Base-by-base conservation (phyloP, 2,888 invertebrate genomes). In the Xylota sylvarum region DNA sequence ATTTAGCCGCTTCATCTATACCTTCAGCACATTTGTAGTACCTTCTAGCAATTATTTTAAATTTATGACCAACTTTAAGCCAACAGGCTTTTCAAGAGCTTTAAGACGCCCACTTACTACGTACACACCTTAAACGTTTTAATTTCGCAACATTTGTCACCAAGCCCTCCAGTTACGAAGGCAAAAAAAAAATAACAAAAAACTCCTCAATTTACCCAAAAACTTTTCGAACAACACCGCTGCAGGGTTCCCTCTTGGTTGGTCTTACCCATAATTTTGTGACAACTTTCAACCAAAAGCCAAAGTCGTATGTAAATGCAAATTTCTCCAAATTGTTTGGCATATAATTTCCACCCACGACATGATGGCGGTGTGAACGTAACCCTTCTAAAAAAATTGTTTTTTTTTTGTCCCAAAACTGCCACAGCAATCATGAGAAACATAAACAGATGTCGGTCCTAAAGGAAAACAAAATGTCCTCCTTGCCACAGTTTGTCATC, bases 251-350 rank as follows among this genome's bases (percentile, higher is more conserved):
- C 35, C 50, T 14, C 43, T 7, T 27, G 79, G 65, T 7, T 27
- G 79, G 65, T 52, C 64, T 9, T 14, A 60, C 58, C 73, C 84
- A 79, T 84, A 84, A 84, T 74, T 79, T 52, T n/a, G 62, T 37
- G 48, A 74, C 73, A 74, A 79, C 62, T 62, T 64, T n/a, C 35
- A 50, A 74, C 17, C 35, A 50, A 74, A 74, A 72, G 73, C 79
- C 69, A 79, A 73, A 79, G 69, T 84, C 74, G 69, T 79, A 70
- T 79, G 84, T 79, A 84, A 84, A 84, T 84, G 79, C 74, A 79
- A 84, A 79, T 84, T 74, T 64, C 27, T 74, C 50, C 58, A 74
- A 79, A 73, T 74, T 79, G 79, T 73, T 78, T 78, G 60, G 40
- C 77, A 82, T 77, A 82, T 72, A 77, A 70, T 52, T 64, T 76